A percentile compares a stretch with the other conserved stretches of the same genome.
These are phyloP conservation scores for Brienomyrus longianalis DNA, from an alignment of 2,113 vertebrate genomes.

Conservation along the genomic window DNA sequence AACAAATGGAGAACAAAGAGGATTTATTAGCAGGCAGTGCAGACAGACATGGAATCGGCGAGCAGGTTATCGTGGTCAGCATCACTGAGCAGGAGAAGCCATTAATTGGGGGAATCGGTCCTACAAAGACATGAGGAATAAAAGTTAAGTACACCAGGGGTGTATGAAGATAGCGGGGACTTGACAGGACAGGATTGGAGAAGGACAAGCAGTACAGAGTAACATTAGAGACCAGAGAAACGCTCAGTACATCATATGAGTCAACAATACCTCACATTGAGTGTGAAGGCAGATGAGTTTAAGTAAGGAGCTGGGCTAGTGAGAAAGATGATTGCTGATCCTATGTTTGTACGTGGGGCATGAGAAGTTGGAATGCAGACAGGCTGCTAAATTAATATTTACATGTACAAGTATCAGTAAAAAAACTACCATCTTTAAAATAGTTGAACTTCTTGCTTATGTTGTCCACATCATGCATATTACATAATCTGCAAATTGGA, in stretches of 20 bases:
- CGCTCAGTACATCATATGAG: not conserved
- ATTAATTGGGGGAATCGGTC: not conserved
- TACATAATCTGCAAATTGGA: too few relatives aligned
- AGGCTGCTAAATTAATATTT: too few relatives aligned
- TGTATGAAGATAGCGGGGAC: not conserved
- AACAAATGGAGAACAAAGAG: not conserved
- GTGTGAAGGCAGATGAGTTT: not conserved
- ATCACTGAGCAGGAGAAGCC: not conserved
- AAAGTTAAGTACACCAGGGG: not conserved
- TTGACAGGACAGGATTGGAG: too few relatives aligned
- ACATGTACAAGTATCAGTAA: too few relatives aligned
- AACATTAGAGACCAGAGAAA: not conserved
- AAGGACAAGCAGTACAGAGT: not conserved
- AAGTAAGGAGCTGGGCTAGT: not conserved
- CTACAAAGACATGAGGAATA: not conserved
- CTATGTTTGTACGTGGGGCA: not conserved
- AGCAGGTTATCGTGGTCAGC: not conserved
- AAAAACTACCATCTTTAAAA: too few relatives aligned
- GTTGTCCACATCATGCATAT: too few relatives aligned
- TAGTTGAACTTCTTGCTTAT: too few relatives aligned
- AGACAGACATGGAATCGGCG: not conserved
- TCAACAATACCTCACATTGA: not conserved
- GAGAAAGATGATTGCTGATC: not conserved
- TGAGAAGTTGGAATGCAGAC: too few relatives aligned
- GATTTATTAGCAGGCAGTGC: not conserved